Evolutionary conservation across 2,113 vertebrate genomes (phyloP).

Genomic region (Chamaea fasciata): DNA sequence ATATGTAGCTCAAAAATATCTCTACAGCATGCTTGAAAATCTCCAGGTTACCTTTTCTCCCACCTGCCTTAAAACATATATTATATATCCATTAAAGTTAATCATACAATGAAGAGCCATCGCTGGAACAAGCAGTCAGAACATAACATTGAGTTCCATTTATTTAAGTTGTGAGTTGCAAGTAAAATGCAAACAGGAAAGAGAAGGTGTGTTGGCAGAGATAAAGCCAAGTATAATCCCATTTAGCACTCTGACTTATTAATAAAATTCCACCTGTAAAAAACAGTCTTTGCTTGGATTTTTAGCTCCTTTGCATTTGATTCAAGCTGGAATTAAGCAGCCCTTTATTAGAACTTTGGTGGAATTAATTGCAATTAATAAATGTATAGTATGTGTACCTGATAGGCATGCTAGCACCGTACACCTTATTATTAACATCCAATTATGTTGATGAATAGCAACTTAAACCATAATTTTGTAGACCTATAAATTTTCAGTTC

Average conservation of each 20-base stretch:
- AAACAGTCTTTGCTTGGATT: slow-evolving; percentile 34
- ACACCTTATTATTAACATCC: slow-evolving; percentile 51
- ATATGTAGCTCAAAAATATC: not conserved
- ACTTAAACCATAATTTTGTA: slow-evolving; percentile 64
- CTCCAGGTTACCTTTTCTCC: not conserved
- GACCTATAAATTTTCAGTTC: slow-evolving; percentile 38
- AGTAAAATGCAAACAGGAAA: not conserved
- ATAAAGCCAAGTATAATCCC: slow-evolving; percentile 9
- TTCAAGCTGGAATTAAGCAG: slow-evolving; percentile 59
- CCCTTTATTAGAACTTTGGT: slow-evolving; percentile 54
- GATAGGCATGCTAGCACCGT: slow-evolving; percentile 13
- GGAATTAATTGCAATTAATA: slow-evolving; percentile 47
- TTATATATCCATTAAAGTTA: not conserved
- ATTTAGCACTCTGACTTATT: not conserved
- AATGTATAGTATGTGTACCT: slow-evolving; percentile 49
- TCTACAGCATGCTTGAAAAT: not conserved
- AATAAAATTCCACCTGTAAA: slow-evolving; percentile 38
- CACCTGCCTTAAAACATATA: not conserved
- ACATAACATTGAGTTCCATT: not conserved
- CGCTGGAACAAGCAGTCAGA: not conserved
- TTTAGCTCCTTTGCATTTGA: slow-evolving; percentile 51
- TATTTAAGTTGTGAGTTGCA: not conserved
- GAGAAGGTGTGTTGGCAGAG: not conserved
- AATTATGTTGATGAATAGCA: slow-evolving; percentile 67
- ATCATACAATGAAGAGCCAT: not conserved